phyloP scores from a whole-genome alignment of 2,113 vertebrate species.

The Epinephelus fuscoguttatus region DNA sequence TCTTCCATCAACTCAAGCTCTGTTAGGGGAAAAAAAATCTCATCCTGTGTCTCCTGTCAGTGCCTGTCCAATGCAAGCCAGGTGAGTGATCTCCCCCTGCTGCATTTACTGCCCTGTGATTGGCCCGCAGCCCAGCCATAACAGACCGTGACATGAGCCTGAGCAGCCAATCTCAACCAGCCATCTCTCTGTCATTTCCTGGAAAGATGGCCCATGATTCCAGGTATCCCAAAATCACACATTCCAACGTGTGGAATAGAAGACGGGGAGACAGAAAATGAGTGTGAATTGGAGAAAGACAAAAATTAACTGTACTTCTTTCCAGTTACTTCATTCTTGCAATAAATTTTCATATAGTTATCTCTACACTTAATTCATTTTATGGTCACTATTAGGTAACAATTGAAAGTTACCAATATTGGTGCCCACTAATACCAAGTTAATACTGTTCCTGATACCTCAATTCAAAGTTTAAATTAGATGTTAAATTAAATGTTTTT shows the following conservation, averaged over 20 bases:
- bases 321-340: neutral
- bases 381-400: neutral
- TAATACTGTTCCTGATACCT: neutral
- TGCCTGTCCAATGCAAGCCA: slow-evolving; percentile 75
- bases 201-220: slow-evolving; percentile 78
- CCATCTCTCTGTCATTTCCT: slow-evolving; percentile 83
- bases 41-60: slow-evolving; percentile 30
- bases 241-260: slow-evolving; percentile 61
- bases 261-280: neutral
- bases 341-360: neutral
- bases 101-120: slow-evolving; percentile 58
- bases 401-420: neutral
- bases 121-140: slow-evolving; percentile 74
- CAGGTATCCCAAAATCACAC: slow-evolving; percentile 78
- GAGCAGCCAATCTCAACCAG: slow-evolving; percentile 76
- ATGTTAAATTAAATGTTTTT: neutral
- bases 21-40: neutral
- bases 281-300: slow-evolving; percentile 17
- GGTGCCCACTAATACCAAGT: neutral
- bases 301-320: neutral
- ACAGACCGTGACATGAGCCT: slow-evolving; percentile 76
- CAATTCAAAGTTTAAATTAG: too few relatives aligned
- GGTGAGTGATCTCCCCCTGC: slow-evolving; percentile 54
- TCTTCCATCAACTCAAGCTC: neutral
- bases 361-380: neutral